These are phyloP conservation scores for Cryptoprocta ferox DNA, from an alignment of 2,797 vertebrate species.

Conservation along the genomic window DNA sequence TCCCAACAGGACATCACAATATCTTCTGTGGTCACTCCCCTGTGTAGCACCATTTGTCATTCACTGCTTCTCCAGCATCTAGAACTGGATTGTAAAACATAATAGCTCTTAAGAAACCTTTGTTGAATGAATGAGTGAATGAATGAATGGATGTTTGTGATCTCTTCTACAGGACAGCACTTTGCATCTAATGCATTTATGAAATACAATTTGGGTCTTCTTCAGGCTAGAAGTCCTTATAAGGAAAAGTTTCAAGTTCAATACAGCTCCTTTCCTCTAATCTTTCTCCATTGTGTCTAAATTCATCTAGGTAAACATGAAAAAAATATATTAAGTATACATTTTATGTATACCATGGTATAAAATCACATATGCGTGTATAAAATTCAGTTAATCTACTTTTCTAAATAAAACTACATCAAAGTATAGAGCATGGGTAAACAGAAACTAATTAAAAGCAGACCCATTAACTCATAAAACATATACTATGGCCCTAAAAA, in stretches of 20 bases:
- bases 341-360: not conserved
- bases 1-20: no score
- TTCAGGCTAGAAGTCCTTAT: not conserved
- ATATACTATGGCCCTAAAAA: not conserved
- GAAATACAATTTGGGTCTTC: not conserved
- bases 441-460: constrained; percentile 24
- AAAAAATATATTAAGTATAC: not conserved
- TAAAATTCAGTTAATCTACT: constrained; percentile 1
- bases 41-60: not conserved
- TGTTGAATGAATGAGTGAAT: not conserved
- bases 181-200: not conserved
- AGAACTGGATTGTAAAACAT: not conserved
- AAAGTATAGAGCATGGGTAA: not conserved
- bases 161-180: not conserved
- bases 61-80: not conserved
- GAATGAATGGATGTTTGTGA: not conserved
- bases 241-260: not conserved
- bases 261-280: not conserved
- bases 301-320: not conserved
- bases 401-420: constrained; percentile 44
- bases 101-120: not conserved
- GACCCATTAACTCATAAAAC: constrained; percentile 28
- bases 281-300: not conserved
- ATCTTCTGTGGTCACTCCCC: not conserved
- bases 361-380: not conserved